Percentiles rank a stretch among this genome's conserved stretches.
Conservation (phyloP, 2,113 vertebrate species). For the Notechis scutatus region DNA sequence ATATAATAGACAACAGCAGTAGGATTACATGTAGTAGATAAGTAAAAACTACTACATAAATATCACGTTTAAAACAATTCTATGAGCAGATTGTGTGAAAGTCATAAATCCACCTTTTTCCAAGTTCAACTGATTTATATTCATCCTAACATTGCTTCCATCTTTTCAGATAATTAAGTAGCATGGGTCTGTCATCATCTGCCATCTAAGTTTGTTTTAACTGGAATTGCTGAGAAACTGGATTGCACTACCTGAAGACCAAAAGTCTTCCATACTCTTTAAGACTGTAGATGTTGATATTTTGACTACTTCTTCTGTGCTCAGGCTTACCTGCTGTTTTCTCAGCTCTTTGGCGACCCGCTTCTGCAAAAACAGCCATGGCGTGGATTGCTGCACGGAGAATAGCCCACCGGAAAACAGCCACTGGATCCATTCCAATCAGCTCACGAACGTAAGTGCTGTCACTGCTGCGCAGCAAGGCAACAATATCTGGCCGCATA, state of each 20-base stretch:
- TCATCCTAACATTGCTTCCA: not conserved
- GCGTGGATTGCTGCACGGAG: constrained; percentile 83
- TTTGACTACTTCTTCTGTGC: not conserved
- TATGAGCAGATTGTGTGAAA: not conserved
- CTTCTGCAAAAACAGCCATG: constrained; percentile 87
- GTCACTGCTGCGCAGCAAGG: constrained; percentile 90
- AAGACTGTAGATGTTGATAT: not conserved
- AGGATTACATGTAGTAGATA: not conserved
- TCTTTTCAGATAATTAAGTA: not conserved
- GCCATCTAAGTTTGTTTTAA: not conserved
- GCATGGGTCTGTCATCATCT: not conserved
- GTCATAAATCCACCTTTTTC: not conserved
- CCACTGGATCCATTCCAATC: constrained; percentile 93
- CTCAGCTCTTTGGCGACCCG: constrained; percentile 76
- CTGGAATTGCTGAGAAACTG: not conserved
- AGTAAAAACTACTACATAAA: not conserved
- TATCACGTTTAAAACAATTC: not conserved
- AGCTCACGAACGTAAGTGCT: constrained; percentile 89
- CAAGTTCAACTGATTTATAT: not conserved
- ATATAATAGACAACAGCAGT: not conserved
- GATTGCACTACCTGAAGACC: not conserved
- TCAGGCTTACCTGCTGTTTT: constrained; percentile 75
- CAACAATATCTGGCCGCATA: constrained; percentile 96
- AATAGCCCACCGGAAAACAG: constrained; percentile 96
- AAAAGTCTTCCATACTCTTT: not conserved